Conservation (phyloP, 35 echinoderm and acorn worm genomes). For the Heliocidaris erythrogramma region DNA sequence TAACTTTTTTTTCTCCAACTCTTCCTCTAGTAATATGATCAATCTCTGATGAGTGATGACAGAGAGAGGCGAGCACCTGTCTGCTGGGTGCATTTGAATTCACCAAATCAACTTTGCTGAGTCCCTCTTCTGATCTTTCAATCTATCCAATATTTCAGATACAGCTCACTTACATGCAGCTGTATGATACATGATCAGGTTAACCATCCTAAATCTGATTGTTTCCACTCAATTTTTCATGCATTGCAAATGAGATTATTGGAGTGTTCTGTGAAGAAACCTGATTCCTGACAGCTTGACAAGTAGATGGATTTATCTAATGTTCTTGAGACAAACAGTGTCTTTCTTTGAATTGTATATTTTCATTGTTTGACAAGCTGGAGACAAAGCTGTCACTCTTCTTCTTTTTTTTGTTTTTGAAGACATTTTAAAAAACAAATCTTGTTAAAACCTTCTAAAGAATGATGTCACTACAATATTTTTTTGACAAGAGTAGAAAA, state of each 20-base stretch:
- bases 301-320: background rate
- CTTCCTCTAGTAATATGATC: background rate
- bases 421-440: background rate
- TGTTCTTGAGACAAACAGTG: background rate
- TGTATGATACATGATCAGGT: conserved; percentile 20
- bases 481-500: too few species aligned
- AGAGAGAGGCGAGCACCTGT: background rate
- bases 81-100: background rate
- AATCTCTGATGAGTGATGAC: background rate
- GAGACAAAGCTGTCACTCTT: background rate
- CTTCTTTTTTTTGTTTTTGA: background rate
- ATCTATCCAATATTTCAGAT: background rate
- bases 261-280: background rate
- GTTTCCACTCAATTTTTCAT: background rate
- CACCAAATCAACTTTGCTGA: background rate
- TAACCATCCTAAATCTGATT: conserved; percentile 20
- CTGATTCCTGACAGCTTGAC: background rate
- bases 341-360: background rate
- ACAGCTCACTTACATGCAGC: conserved; percentile 22
- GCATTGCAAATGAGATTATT: conserved; percentile 11
- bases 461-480: background rate
- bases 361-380: background rate
- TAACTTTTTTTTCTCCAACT: background rate
- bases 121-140: background rate
- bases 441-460: background rate